A percentile compares a stretch with the other conserved stretches of the same genome.
These are phyloP conservation scores for Drosophila bunnanda DNA, from an alignment of 2,888 invertebrate species.

Conservation along the genomic window DNA sequence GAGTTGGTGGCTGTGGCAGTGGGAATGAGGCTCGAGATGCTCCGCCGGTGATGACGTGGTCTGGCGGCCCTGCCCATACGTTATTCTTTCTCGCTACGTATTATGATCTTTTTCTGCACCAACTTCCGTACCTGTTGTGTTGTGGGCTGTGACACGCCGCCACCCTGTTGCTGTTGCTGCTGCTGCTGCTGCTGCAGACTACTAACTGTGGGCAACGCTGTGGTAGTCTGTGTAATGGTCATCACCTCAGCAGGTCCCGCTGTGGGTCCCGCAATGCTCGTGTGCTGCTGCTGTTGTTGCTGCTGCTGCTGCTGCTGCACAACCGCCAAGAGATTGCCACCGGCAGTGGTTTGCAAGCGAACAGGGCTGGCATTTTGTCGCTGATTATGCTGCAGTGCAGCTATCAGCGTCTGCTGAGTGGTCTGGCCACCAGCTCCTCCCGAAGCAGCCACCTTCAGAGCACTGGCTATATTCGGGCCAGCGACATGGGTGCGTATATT, in stretches of 20 bases:
- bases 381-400: conserved; percentile 86
- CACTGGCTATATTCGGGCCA: conserved; percentile 85
- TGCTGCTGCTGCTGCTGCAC: conserved; percentile 85
- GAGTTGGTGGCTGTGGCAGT: conserved; percentile 38
- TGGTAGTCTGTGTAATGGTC: conserved; percentile 80
- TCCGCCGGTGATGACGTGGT: conserved; percentile 63
- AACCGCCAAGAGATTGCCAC: conserved; percentile 87
- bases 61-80: conserved; percentile 50
- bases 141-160: conserved; percentile 63
- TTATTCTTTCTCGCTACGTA: conserved; percentile 84
- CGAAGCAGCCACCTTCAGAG: conserved; percentile 85
- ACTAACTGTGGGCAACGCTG: conserved; percentile 59
- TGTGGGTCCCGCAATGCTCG: conserved; percentile 61
- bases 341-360: conserved; percentile 86
- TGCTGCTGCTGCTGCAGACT: conserved; percentile 73
- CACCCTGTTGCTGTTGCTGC: conserved; percentile 49
- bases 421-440: conserved; percentile 83
- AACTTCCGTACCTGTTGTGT: conserved; percentile 85
- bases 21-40: conserved; percentile 51
- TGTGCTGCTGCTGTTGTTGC: conserved; percentile 52
- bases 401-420: conserved; percentile 86
- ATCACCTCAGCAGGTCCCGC: conserved; percentile 80
- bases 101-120: conserved; percentile 85
- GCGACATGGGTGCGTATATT: conserved; percentile 86
- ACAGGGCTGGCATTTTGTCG: conserved; percentile 87